Conservation (phyloP, 2,113 vertebrate genomes). For the Caretta caretta region DNA sequence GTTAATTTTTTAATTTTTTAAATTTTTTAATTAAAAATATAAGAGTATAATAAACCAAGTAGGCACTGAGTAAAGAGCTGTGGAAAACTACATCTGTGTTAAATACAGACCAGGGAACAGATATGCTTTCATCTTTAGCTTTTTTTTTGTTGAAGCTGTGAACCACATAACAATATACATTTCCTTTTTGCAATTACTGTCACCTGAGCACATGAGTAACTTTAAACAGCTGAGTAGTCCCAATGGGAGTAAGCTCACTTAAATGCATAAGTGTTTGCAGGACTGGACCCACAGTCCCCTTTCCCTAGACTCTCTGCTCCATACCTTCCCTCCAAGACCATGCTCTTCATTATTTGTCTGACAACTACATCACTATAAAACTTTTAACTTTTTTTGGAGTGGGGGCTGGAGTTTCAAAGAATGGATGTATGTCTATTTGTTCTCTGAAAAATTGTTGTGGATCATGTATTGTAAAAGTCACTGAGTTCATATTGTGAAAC, state of each 20-base stretch:
- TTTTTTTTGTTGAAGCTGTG: not conserved
- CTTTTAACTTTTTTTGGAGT: not conserved
- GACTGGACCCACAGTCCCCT: not conserved
- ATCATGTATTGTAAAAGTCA: not conserved
- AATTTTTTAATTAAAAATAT: conserved; percentile 16
- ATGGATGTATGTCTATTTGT: not conserved
- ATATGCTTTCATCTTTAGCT: accelerated
- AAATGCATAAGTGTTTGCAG: not conserved
- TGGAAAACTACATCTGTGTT: not conserved
- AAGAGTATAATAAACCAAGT: accelerated
- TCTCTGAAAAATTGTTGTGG: not conserved
- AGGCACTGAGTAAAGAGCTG: not conserved
- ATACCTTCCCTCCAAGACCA: not conserved
- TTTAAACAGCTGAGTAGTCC: conserved; percentile 2
- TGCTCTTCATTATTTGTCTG: not conserved
- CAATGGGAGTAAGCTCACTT: not conserved
- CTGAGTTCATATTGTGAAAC: not conserved
- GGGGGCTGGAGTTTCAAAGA: not conserved
- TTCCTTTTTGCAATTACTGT: not conserved
- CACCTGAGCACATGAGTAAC: conserved; percentile 1
- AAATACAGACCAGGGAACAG: not conserved
- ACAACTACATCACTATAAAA: not conserved
- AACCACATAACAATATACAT: not conserved
- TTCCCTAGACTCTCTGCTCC: not conserved
- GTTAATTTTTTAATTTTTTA: conserved; percentile 1